These are phyloP conservation scores for Branchellion lobata DNA, from an alignment of 2,888 invertebrate genomes.

Conservation along the genomic window DNA sequence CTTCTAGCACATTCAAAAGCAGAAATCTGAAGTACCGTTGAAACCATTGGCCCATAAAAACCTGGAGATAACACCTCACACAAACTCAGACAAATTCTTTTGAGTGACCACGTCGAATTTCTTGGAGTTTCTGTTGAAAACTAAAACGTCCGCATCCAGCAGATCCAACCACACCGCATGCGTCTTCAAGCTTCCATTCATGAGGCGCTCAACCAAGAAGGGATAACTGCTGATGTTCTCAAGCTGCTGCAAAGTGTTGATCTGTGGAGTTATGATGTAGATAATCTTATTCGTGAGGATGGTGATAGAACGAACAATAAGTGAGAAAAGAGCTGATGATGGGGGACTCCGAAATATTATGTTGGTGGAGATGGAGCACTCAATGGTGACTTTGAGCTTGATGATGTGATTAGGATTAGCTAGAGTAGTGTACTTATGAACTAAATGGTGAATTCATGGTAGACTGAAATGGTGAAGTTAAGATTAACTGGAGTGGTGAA, in stretches of 20 bases:
- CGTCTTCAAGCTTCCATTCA: conserved; percentile 79
- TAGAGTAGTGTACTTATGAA: no score
- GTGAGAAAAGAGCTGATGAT: background rate
- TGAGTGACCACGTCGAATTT: conserved; percentile 62
- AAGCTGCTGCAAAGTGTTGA: conserved; percentile 85
- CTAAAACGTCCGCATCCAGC: conserved; percentile 91
- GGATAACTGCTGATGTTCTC: conserved; percentile 90
- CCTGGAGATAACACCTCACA: background rate
- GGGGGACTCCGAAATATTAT: background rate
- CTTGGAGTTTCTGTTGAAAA: conserved; percentile 84
- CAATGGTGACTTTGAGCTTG: no score
- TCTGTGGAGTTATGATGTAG: conserved; percentile 63
- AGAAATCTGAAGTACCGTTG: no score
- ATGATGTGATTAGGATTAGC: no score
- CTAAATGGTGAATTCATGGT: no score
- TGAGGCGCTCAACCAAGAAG: conserved; percentile 78
- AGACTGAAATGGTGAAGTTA: background rate
- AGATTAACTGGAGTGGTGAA: background rate
- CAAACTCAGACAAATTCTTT: conserved; percentile 2
- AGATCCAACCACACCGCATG: conserved; percentile 96
- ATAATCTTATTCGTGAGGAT: no score
- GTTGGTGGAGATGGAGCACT: background rate
- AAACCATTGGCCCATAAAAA: no score
- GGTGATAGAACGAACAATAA: no score
- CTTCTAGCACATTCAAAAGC: no score